phyloP scores from a whole-genome alignment of 1,140 invertebrate species.

The Sinonovacula constricta region DNA sequence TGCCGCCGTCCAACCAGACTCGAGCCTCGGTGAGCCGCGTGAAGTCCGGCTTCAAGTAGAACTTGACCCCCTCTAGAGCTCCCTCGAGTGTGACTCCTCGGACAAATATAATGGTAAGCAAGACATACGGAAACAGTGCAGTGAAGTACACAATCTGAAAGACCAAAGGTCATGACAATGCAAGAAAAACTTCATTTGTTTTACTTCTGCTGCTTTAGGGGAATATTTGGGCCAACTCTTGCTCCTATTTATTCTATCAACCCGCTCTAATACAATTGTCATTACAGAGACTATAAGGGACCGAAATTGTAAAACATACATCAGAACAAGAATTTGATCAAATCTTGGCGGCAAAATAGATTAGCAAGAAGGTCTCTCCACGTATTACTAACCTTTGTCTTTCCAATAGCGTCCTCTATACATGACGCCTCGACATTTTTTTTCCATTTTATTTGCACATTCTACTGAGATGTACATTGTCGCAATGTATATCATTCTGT shows the following conservation, averaged over 20 bases:
- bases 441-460: no score
- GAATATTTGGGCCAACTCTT: background rate
- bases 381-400: no score
- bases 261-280: background rate
- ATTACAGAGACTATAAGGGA: background rate
- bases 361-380: no score
- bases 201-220: background rate
- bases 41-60: conserved; percentile 41
- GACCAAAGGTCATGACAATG: no score
- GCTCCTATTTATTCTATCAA: background rate
- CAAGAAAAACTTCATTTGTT: background rate
- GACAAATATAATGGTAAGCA: conserved; percentile 9
- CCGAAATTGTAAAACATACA: no score
- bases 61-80: conserved; percentile 11
- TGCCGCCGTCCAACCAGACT: conserved; percentile 26
- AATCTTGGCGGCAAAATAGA: background rate
- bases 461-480: no score
- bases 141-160: conserved; percentile 42
- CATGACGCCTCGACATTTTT: no score
- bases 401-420: no score
- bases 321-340: background rate
- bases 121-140: conserved; percentile 22
- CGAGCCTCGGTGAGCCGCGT: conserved; percentile 7
- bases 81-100: conserved; percentile 18
- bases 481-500: no score